These are phyloP conservation scores for Xiphydria camelus DNA, from an alignment of 2,888 invertebrate species.

Conservation along the genomic window DNA sequence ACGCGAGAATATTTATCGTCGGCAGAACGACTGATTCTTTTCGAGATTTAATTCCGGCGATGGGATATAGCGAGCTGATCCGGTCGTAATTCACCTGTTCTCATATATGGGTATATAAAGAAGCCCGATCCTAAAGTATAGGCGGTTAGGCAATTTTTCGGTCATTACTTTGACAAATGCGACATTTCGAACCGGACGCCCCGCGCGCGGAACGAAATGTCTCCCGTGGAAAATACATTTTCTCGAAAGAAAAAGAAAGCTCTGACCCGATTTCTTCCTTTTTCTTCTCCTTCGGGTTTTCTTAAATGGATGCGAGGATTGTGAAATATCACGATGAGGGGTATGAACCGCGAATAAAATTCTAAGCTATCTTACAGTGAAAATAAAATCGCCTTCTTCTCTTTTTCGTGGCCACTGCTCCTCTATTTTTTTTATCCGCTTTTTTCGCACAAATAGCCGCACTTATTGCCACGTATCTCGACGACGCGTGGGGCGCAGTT, in stretches of 20 bases:
- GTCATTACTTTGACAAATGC: slow-evolving; percentile 13
- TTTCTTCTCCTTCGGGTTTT: background rate
- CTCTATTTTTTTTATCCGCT: too few species aligned
- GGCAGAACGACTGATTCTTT: background rate
- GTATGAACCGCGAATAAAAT: too few species aligned
- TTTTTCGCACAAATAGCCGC: too few species aligned
- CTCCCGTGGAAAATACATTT: background rate
- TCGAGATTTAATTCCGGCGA: slow-evolving; percentile 3
- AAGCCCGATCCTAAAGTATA: slow-evolving; percentile 11
- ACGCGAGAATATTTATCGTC: too few species aligned
- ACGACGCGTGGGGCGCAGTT: too few species aligned
- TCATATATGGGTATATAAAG: slow-evolving; percentile 5
- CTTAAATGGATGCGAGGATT: too few species aligned
- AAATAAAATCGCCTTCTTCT: too few species aligned
- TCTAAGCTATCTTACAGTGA: too few species aligned
- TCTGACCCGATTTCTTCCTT: too few species aligned
- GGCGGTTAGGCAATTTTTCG: slow-evolving; percentile 13
- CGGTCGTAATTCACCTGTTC: slow-evolving; percentile 6
- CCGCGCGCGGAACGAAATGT: background rate
- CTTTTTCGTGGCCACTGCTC: too few species aligned
- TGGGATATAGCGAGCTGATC: slow-evolving; percentile 5
- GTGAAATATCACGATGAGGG: too few species aligned
- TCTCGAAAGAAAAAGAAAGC: background rate
- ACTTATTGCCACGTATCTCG: too few species aligned
- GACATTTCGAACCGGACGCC: background rate